Evolutionary conservation across 1,140 invertebrate species (phyloP).

Genomic region (Euura lappo): DNA sequence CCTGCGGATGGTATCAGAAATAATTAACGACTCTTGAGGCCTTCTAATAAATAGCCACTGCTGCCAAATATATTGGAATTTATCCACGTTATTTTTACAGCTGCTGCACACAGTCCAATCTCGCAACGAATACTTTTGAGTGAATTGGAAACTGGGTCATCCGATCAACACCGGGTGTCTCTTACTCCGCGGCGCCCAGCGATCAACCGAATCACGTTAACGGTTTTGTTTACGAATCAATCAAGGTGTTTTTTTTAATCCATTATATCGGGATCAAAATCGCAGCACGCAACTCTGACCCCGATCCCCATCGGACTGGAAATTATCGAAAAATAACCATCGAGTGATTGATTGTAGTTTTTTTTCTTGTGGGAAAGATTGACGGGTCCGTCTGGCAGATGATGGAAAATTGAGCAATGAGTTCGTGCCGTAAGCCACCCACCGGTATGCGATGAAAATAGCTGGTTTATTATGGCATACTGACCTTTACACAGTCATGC

Average conservation of each 20-base stretch:
- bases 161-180: background rate
- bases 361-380: background rate
- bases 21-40: constrained; percentile 1
- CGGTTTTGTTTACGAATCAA: background rate
- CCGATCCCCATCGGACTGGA: background rate
- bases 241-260: background rate
- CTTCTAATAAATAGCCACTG: background rate
- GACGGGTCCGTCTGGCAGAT: background rate
- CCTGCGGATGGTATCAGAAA: background rate
- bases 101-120: background rate
- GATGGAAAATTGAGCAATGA: background rate
- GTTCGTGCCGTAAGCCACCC: background rate
- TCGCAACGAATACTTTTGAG: background rate
- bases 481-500: background rate
- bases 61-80: constrained; percentile 7
- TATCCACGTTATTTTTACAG: constrained; percentile 2
- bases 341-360: background rate
- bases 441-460: constrained; percentile 1
- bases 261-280: background rate
- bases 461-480: background rate
- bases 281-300: background rate
- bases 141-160: constrained; percentile 5
- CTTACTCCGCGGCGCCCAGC: background rate
- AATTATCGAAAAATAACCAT: background rate
- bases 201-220: background rate